Percentiles rank a stretch among this genome's conserved stretches.
phyloP scores from a whole-genome alignment of 2,113 vertebrate species.

The Scomber colias region DNA sequence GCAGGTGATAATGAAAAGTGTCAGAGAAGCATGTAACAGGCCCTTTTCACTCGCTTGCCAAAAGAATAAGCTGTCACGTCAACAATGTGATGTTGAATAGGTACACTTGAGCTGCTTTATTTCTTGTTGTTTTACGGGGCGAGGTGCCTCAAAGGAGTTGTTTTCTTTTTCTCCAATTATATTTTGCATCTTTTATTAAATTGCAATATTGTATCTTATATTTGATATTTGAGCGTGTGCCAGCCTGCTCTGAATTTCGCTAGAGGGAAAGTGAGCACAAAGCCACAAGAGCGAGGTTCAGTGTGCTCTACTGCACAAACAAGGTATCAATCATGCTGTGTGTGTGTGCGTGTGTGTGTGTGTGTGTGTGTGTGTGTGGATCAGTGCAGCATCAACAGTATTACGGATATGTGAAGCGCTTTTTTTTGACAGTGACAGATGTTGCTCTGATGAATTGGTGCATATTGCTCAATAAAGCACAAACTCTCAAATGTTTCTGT shows the following conservation, averaged over 20 bases:
- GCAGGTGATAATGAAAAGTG: constrained; percentile 88
- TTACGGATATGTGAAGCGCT: constrained; percentile 18
- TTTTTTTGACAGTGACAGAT: constrained; percentile 39
- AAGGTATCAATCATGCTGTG: constrained; percentile 53
- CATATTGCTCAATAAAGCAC: constrained; percentile 7
- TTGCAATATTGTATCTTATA: constrained; percentile 57
- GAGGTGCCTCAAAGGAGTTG: constrained; percentile 56
- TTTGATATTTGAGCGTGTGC: constrained; percentile 64
- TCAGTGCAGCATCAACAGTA: constrained; percentile 14
- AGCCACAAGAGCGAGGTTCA: constrained; percentile 36
- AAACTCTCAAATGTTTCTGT: constrained; percentile 6
- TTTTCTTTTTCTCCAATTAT: constrained; percentile 9
- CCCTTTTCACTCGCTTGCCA: constrained; percentile 82
- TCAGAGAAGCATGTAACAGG: constrained; percentile 88
- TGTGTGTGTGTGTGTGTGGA: neutral
- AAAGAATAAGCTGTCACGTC: constrained; percentile 82
- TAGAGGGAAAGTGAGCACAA: constrained; percentile 49
- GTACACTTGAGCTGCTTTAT: constrained; percentile 64
- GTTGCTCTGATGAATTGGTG: constrained; percentile 9
- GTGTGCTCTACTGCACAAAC: constrained; percentile 58
- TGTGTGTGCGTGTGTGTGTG: neutral
- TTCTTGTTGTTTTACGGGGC: constrained; percentile 73
- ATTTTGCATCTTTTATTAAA: constrained; percentile 32
- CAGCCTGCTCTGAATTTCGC: constrained; percentile 62
- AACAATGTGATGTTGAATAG: constrained; percentile 68